These are phyloP conservation scores for Sebastes trivittatus DNA, from an alignment of 2,797 vertebrate species.

Conservation along the genomic window DNA sequence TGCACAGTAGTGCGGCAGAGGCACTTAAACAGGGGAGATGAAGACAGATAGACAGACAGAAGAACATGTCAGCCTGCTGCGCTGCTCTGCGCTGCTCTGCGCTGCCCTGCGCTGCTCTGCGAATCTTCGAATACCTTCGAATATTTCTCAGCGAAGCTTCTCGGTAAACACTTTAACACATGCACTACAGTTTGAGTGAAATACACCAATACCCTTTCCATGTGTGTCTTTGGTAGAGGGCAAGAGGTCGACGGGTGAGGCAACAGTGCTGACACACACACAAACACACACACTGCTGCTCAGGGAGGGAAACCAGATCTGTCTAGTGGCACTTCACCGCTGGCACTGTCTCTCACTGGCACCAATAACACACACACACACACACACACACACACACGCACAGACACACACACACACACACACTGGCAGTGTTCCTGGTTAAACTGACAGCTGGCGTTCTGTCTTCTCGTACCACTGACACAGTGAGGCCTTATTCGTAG, in stretches of 20 bases:
- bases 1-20: too few species aligned
- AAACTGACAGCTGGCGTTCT: conserved; percentile 73
- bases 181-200: not conserved
- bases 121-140: too few species aligned
- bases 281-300: conserved; percentile 31
- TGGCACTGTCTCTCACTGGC: conserved; percentile 64
- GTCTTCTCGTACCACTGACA: conserved; percentile 60
- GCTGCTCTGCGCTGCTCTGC: too few species aligned
- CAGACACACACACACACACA: conserved; percentile 38
- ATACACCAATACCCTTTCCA: not conserved
- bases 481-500: conserved; percentile 47
- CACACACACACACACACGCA: conserved; percentile 9
- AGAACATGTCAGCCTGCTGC: too few species aligned
- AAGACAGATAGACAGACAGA: too few species aligned
- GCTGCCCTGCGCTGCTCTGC: too few species aligned
- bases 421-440: conserved; percentile 62
- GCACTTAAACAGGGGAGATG: too few species aligned
- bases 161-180: not conserved
- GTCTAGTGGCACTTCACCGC: conserved; percentile 58
- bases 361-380: conserved; percentile 27
- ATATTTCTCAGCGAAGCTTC: not conserved
- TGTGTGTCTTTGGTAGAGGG: conserved; percentile 3
- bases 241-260: conserved; percentile 27
- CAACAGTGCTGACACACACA: conserved; percentile 14
- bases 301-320: conserved; percentile 67